Evolutionary conservation across 2,797 vertebrate genomes (phyloP), one percentile per base, ranked within the genome.

Genomic region (Rallus crepitans): DNA sequence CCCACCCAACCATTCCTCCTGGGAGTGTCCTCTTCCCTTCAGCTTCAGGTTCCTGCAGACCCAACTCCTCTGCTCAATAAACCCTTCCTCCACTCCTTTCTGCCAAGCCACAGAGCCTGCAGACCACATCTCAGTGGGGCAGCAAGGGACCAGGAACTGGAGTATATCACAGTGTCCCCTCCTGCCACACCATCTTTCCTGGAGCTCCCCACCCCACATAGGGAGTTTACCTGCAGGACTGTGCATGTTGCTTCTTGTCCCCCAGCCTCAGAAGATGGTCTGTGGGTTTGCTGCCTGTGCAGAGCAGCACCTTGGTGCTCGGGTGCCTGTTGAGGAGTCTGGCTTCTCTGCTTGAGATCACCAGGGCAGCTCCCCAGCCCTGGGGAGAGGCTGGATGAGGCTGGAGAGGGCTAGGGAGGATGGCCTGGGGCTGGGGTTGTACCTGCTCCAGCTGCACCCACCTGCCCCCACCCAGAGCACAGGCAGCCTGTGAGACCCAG

Each of bases 151-250:
- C 24, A 60, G 21, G 30, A 28, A 10, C 39, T 2, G 18, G 11
- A 14, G 15, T 28, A 55, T 12, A 70, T 14, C 4, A 4, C 4
- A 0, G 20, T 3, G 55, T 86, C 77, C 94, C 81, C 71, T 92
- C 42, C 47, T 76, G 94, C 25, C 87, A 33, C 84, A 64, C 21
- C 35, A 6, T 6, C 60, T 35, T 56, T 72, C 59, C 82, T 57
- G 52, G 42, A 75, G 53, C n/a, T 91, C 79, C 83, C 79, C 65
- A 75, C 20, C 37, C 72, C 39, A 16, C 70, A 10, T 0, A 16
- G 69, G 61, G 48, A 81, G 47, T 52, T 96, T 97, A 96, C 97
- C 96, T 97, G 96, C 9, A 35, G 89, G 91, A 27, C 25, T 65
- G 5, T 82, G 94, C 96, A 96, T 96, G 92, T 80, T 66, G 40